Conservation (phyloP, 1,140 invertebrate genomes). For the Macrobrachium rosenbergii region DNA sequence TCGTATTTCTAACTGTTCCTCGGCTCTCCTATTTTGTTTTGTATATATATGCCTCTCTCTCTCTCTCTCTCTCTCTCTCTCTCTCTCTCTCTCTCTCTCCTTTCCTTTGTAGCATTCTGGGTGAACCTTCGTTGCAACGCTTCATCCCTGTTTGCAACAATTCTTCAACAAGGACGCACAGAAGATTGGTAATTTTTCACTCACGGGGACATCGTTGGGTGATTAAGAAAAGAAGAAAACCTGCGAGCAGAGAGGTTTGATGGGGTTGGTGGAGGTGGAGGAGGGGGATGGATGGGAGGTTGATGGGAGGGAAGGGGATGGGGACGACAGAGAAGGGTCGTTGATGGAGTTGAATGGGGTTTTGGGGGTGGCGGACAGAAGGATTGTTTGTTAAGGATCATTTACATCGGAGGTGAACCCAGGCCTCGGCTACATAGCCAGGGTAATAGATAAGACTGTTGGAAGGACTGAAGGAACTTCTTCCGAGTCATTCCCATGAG, state of each 20-base stretch:
- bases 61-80: not conserved
- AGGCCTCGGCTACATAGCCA: too few species aligned
- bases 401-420: too few species aligned
- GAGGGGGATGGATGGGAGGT: constrained; percentile 16
- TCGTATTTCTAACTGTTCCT: too few species aligned
- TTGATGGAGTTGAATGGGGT: not conserved
- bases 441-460: too few species aligned
- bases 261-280: constrained; percentile 8
- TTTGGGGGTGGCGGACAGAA: not conserved
- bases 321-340: not conserved
- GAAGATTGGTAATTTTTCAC: too few species aligned
- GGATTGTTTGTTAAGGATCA: not conserved
- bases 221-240: not conserved
- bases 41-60: not conserved
- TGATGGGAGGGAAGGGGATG: not conserved
- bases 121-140: not conserved
- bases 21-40: not conserved
- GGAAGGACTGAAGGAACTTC: too few species aligned
- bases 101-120: not conserved
- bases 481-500: too few species aligned
- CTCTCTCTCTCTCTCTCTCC: constrained; percentile 10
- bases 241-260: not conserved
- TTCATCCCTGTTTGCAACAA: too few species aligned
- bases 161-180: too few species aligned
- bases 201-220: not conserved